phyloP scores from a whole-genome alignment of 2,113 vertebrate species.

The Pachycephala philippinensis region DNA sequence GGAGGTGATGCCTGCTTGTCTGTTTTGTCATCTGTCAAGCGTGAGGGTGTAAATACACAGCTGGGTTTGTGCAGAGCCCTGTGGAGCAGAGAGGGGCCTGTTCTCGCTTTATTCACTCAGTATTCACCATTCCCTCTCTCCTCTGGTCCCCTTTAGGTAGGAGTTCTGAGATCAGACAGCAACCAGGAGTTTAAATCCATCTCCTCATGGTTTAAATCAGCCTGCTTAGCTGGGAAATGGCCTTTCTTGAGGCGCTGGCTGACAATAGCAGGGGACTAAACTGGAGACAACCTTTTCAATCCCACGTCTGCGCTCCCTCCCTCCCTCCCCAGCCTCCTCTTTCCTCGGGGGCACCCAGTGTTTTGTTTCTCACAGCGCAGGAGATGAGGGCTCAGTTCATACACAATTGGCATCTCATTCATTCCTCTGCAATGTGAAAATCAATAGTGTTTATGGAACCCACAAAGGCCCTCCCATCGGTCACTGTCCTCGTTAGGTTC shows the following conservation, averaged over 20 bases:
- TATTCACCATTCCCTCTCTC: background rate
- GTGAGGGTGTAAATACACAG: background rate
- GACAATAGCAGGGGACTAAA: background rate
- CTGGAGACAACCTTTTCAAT: background rate
- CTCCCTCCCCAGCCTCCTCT: background rate
- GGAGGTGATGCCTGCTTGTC: background rate
- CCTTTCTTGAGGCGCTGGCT: background rate
- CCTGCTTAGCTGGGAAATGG: background rate
- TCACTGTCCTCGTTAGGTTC: slow-evolving; percentile 18
- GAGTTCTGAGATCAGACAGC: background rate
- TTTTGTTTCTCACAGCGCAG: background rate
- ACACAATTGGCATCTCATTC: background rate
- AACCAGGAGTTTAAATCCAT: background rate
- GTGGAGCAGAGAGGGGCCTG: background rate
- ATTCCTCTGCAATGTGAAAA: background rate
- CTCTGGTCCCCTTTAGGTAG: background rate
- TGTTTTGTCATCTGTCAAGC: background rate
- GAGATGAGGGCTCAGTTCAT: background rate
- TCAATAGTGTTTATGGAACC: slow-evolving; percentile 10
- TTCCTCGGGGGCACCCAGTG: background rate
- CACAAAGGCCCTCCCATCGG: background rate
- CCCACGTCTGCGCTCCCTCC: background rate
- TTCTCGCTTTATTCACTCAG: background rate
- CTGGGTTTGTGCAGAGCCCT: background rate
- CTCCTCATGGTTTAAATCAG: background rate